These are phyloP conservation scores for Cepaea nemoralis DNA, from an alignment of 1,140 invertebrate species.

Conservation along the genomic window DNA sequence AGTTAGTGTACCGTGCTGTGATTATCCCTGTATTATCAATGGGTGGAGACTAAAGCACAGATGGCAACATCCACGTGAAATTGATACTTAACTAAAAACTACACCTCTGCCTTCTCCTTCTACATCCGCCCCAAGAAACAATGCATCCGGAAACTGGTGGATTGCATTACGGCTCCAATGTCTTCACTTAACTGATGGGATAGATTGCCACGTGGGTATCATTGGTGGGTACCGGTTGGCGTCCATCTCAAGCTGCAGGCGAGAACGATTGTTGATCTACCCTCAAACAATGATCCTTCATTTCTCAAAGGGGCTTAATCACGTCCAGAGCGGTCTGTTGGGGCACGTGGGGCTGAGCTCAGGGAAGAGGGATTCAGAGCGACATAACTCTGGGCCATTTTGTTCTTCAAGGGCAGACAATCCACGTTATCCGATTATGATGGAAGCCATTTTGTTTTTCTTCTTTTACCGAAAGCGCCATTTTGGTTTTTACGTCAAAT, in stretches of 20 bases:
- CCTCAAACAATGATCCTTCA: neutral
- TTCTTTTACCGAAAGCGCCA: neutral
- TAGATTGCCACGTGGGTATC: neutral
- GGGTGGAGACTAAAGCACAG: too few relatives aligned
- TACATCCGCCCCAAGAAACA: too few relatives aligned
- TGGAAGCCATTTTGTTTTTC: neutral
- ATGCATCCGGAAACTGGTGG: too few relatives aligned
- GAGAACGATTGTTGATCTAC: constrained; percentile 24
- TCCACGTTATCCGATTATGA: constrained; percentile 29
- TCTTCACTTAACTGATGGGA: constrained; percentile 34
- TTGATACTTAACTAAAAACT: too few relatives aligned
- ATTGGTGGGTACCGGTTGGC: neutral
- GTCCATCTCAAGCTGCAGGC: neutral
- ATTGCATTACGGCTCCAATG: constrained; percentile 2
- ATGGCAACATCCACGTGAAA: too few relatives aligned
- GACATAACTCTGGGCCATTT: neutral
- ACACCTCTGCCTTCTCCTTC: too few relatives aligned
- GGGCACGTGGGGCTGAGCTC: neutral
- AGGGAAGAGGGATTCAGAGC: neutral
- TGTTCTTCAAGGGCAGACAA: constrained; percentile 24
- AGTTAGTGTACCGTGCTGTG: too few relatives aligned
- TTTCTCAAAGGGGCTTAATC: neutral
- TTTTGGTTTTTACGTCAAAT: constrained; percentile 3
- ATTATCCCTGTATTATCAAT: too few relatives aligned
- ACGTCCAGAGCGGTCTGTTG: neutral